phyloP scores from a whole-genome alignment of 2,797 vertebrate species.

The Lacerta bilineata region DNA sequence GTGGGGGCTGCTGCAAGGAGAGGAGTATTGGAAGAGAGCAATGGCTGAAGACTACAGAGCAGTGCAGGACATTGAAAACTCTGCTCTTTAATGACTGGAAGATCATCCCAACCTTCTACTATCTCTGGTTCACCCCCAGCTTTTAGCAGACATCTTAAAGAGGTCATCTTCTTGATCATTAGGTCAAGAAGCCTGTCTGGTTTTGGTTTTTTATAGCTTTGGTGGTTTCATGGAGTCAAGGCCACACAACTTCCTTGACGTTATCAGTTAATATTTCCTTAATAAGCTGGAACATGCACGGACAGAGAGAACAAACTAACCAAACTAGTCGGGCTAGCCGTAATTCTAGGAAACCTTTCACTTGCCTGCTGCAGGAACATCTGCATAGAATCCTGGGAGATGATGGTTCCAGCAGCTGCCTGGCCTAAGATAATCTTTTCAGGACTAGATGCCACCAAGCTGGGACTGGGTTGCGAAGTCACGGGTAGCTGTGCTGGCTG shows the following conservation, averaged over 20 bases:
- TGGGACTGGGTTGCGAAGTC: conserved; percentile 76
- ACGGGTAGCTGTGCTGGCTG: conserved; percentile 67
- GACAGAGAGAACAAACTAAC: neutral
- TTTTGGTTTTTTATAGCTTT: neutral
- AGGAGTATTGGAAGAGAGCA: neutral
- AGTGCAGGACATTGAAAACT: neutral
- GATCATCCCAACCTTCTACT: neutral
- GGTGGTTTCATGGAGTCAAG: neutral
- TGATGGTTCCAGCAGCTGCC: conserved; percentile 84
- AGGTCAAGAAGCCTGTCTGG: neutral
- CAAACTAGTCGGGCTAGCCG: neutral
- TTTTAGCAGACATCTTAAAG: neutral
- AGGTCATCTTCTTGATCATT: no score
- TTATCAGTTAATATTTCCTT: neutral
- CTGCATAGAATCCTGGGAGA: conserved; percentile 93
- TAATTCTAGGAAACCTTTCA: neutral
- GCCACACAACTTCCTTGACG: neutral
- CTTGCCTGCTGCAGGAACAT: conserved; percentile 97
- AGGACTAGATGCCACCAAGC: conserved; percentile 81
- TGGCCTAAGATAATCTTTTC: conserved; percentile 91
- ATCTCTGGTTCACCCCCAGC: neutral
- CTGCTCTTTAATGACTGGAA: neutral
- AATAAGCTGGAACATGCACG: neutral
- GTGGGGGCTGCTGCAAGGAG: neutral
- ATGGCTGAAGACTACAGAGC: neutral